Evolutionary conservation across 2,797 vertebrate genomes (phyloP).

Genomic region (Anas georgica): DNA sequence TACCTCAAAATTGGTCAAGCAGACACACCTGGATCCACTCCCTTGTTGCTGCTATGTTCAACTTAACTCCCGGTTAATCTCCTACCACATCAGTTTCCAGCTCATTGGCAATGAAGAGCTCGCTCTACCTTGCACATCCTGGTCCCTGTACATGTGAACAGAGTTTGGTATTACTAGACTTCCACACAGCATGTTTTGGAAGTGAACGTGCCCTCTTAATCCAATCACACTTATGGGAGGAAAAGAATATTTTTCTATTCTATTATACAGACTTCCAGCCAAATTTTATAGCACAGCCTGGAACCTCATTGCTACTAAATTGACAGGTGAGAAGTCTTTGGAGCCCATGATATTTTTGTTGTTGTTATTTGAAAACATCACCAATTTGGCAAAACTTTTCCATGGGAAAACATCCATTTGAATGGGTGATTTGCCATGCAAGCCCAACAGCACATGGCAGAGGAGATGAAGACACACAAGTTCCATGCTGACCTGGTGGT

Average conservation of each 20-base stretch:
- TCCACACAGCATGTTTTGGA: background rate
- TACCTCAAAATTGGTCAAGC: background rate
- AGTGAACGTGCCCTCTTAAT: background rate
- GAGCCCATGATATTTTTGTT: background rate
- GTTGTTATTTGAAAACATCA: background rate
- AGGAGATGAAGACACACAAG: background rate
- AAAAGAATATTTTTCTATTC: background rate
- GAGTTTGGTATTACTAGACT: background rate
- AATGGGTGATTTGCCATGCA: fast-evolving
- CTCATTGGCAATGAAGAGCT: fast-evolving
- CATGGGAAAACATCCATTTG: background rate
- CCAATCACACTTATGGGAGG: background rate
- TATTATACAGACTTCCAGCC: background rate
- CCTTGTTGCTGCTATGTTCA: background rate
- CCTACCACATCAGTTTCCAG: background rate
- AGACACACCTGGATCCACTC: background rate
- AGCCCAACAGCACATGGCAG: fast-evolving
- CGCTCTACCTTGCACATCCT: background rate
- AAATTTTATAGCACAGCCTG: background rate
- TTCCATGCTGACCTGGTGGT: background rate
- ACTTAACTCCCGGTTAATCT: background rate
- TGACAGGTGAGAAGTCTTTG: background rate
- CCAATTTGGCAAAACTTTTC: background rate
- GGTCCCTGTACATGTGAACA: background rate
- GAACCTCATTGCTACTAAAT: background rate